Conservation (phyloP, 2,888 invertebrate species). For the Onchidella celtica region DNA sequence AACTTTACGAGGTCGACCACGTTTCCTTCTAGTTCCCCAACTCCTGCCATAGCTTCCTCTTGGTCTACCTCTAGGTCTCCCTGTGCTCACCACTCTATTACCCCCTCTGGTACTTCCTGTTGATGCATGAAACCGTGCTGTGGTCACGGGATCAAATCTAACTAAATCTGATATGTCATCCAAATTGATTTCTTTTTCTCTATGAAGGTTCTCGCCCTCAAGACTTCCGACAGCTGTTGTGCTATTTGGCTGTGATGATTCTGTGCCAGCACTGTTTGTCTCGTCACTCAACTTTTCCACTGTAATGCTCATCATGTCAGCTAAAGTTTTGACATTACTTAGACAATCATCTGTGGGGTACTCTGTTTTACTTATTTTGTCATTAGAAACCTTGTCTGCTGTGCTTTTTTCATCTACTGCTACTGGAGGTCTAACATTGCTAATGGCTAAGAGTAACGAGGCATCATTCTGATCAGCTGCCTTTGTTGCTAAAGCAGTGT, state of each 20-base stretch:
- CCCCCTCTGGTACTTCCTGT: not conserved
- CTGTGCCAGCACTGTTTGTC: not conserved
- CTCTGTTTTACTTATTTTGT: not conserved
- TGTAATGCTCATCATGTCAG: not conserved
- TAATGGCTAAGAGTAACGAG: constrained; percentile 36
- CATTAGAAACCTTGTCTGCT: not conserved
- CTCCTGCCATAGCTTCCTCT: constrained; percentile 28
- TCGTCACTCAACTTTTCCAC: not conserved
- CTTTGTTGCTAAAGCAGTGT: not conserved
- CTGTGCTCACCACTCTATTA: too few relatives aligned
- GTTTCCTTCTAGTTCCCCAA: constrained; percentile 34
- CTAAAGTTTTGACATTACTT: not conserved
- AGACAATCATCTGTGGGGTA: constrained; percentile 1
- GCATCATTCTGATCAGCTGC: constrained; percentile 40
- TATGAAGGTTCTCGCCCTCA: not conserved
- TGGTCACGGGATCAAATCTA: constrained; percentile 20
- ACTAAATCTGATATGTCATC: constrained; percentile 48
- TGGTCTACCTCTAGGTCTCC: not conserved
- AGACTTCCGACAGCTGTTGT: not conserved
- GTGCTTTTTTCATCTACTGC: not conserved
- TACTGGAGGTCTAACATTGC: constrained; percentile 37
- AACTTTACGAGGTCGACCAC: constrained; percentile 55
- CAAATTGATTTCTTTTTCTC: constrained; percentile 31
- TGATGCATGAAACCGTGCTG: constrained; percentile 11
- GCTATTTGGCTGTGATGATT: not conserved